Conservation (phyloP, 2,888 invertebrate species). For the Ferrisia virgata region DNA sequence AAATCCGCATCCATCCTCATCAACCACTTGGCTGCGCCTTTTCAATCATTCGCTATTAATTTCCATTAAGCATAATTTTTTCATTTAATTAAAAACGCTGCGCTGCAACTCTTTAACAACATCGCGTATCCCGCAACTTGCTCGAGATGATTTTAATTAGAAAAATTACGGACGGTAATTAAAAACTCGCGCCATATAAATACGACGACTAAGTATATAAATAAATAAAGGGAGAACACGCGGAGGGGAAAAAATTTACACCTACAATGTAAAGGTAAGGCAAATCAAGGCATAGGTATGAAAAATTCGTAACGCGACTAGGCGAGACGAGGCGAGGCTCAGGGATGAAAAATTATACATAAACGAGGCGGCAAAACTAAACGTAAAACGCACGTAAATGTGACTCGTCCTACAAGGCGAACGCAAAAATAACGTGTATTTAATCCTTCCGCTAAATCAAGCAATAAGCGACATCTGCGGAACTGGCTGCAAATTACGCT, state of each 20-base stretch:
- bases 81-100: not conserved
- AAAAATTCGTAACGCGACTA: too few relatives aligned
- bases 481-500: not conserved
- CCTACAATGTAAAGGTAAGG: not conserved
- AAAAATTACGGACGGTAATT: slow-evolving; percentile 10
- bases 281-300: too few relatives aligned
- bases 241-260: not conserved
- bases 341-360: too few relatives aligned
- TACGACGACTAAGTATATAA: not conserved
- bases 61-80: slow-evolving; percentile 30
- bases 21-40: too few relatives aligned
- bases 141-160: not conserved
- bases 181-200: slow-evolving; percentile 11
- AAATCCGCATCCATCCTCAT: not conserved
- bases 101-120: too few relatives aligned
- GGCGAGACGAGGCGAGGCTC: too few relatives aligned
- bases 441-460: not conserved
- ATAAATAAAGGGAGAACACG: not conserved
- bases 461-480: slow-evolving; percentile 40
- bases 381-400: not conserved
- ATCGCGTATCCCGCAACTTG: not conserved
- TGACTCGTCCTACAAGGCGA: too few relatives aligned
- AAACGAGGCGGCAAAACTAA: not conserved
- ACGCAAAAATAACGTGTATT: not conserved
- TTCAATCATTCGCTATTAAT: not conserved